Base-by-base conservation (phyloP, 2,888 invertebrate genomes). In the Halictus quadricinctus region DNA sequence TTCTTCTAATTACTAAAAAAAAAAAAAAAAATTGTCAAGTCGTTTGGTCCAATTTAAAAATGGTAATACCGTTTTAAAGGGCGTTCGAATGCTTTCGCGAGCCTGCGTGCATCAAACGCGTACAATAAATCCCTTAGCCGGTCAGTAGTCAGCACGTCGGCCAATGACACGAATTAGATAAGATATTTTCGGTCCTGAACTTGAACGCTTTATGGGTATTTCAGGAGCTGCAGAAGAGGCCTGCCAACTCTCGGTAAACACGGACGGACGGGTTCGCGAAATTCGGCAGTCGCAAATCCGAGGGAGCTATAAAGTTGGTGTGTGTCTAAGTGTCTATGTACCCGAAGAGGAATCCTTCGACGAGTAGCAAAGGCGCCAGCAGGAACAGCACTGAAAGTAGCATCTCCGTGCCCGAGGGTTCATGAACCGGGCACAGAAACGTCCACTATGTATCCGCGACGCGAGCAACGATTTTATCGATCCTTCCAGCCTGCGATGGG, bases 121-220 rank as follows among this genome's bases (percentile, higher is more conserved):
- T 18, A 60, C 4, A 25, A 60, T 69, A 88, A 77, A 85, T 75
- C 70, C 18, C 29, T 83, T 80, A 83, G 75, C 72, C 29, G 60
- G 60, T 36, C 69, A 72, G 79, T 21, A 21, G 64, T 21, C 43
- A 50, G 54, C 77, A 36, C 76, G 78, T 25, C 74, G 88, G 91
- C 83, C 90, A 86, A 84, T 85, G 89, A 89, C 89, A 86, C 85
- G 54, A 72, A 69, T 83, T 77, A 83, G 91, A 90, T 90, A 90
- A 90, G 91, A 90, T 90, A 90, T 85, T 87, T 81, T 83, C 77
- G 72, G 87, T 66, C 66, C 73, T 90, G 90, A 85, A 89, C 81
- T 89, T 87, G 83, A 80, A 88, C 73, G 80, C 77, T 76, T 82
- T 69, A 72, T 60, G 70, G 46, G 48, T 84, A 76, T 79, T 89